Percentiles rank a stretch among this genome's conserved stretches.
phyloP scores from a whole-genome alignment of 30 jellyfish, hydroid and myxozoan genomes.

The Nemopilema nomurai region DNA sequence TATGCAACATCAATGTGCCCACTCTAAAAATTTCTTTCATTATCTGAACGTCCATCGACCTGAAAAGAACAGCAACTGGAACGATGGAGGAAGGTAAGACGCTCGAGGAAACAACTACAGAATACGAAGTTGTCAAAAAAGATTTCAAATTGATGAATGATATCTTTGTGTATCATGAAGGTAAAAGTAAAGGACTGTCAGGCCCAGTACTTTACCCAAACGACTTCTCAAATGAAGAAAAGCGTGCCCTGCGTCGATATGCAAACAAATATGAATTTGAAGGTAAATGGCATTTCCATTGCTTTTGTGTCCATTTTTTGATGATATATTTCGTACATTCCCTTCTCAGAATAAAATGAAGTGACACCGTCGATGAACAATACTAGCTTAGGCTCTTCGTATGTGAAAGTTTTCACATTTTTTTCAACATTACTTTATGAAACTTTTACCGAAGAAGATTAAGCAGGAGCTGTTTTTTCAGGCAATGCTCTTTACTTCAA shows the following conservation, averaged over 20 bases:
- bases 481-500: conserved; percentile 1
- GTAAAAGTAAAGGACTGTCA: neutral
- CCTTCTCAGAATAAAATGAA: neutral
- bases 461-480: neutral
- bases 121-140: neutral
- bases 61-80: neutral
- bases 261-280: conserved; percentile 30
- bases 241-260: conserved; percentile 28
- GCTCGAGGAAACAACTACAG: neutral
- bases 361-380: neutral
- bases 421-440: neutral
- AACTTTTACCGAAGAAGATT: neutral
- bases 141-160: conserved; percentile 19
- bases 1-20: neutral
- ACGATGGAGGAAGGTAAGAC: neutral
- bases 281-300: conserved; percentile 6
- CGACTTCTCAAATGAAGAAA: neutral
- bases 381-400: neutral
- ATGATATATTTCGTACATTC: neutral
- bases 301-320: neutral
- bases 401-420: neutral
- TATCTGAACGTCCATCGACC: neutral
- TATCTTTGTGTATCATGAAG: neutral
- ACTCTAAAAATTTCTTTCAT: neutral
- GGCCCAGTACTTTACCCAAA: conserved; percentile 20